These are phyloP conservation scores for Drosophila neocordata DNA, from an alignment of 1,140 invertebrate genomes.

Conservation along the genomic window DNA sequence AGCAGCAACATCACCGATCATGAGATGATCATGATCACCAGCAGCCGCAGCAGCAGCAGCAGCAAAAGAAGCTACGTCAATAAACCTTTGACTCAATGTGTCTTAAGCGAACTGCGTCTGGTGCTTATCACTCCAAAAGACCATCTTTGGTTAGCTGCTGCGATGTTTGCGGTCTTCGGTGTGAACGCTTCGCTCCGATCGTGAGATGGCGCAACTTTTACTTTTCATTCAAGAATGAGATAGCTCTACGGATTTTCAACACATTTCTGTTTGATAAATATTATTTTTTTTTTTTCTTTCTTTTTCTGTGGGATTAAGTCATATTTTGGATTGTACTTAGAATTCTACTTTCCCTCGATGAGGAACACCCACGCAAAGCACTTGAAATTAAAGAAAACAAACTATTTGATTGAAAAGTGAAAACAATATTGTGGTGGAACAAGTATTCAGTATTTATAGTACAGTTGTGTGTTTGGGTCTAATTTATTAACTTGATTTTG, in stretches of 20 bases:
- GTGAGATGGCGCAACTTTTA: slow-evolving; percentile 66
- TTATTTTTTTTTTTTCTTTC: background rate
- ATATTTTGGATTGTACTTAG: slow-evolving; percentile 48
- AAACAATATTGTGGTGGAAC: slow-evolving; percentile 34
- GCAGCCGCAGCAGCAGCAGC: slow-evolving; percentile 15
- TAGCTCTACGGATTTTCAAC: slow-evolving; percentile 21
- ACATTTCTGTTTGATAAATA: background rate
- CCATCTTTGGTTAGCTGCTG: slow-evolving; percentile 16
- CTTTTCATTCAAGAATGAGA: slow-evolving; percentile 71
- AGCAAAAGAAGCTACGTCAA: slow-evolving; percentile 60
- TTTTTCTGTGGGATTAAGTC: slow-evolving; percentile 59
- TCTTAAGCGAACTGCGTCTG: slow-evolving; percentile 38
- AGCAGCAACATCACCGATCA: slow-evolving; percentile 22
- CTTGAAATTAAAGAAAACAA: slow-evolving; percentile 25
- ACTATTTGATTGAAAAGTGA: slow-evolving; percentile 48
- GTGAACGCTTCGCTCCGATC: slow-evolving; percentile 4
- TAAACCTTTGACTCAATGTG: slow-evolving; percentile 74
- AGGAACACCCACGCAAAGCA: slow-evolving; percentile 55
- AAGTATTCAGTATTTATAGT: background rate
- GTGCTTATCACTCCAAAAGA: slow-evolving; percentile 58
- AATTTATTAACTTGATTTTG: background rate
- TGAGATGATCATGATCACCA: slow-evolving; percentile 33
- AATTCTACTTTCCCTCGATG: slow-evolving; percentile 67
- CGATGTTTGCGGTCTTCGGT: slow-evolving; percentile 40
- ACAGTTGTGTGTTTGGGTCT: background rate